phyloP scores from a whole-genome alignment of 2,888 invertebrate genomes.

The Minunthozetes semirufus region DNA sequence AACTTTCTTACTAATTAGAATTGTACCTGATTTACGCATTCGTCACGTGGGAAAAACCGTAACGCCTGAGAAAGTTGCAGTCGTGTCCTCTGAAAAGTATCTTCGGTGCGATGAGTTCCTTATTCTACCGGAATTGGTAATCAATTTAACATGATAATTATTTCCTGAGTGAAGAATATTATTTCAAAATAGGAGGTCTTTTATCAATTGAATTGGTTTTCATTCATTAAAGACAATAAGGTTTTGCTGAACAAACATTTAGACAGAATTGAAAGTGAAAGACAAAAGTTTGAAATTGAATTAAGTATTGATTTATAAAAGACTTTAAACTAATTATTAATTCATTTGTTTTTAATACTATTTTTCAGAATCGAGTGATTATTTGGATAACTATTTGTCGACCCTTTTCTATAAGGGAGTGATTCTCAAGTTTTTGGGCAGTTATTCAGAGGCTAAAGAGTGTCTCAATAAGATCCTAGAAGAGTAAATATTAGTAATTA shows the following conservation, averaged over 20 bases:
- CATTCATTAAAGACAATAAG: too few relatives aligned
- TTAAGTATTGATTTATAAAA: background rate
- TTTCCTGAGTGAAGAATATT: background rate
- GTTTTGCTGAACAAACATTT: too few relatives aligned
- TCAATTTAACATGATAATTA: background rate
- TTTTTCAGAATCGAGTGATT: too few relatives aligned
- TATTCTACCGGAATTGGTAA: slow-evolving; percentile 30
- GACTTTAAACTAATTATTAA: background rate
- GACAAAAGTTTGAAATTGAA: too few relatives aligned
- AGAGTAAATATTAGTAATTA: background rate
- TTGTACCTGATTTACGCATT: slow-evolving; percentile 21
- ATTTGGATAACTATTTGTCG: slow-evolving; percentile 29
- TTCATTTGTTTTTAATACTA: too few relatives aligned
- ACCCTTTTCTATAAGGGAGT: slow-evolving; percentile 32
- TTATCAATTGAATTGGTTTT: background rate
- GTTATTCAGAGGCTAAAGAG: background rate
- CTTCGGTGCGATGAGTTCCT: background rate
- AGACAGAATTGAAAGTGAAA: too few relatives aligned
- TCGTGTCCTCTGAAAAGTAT: slow-evolving; percentile 15
- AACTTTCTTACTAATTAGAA: background rate
- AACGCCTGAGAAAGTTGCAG: slow-evolving; percentile 27
- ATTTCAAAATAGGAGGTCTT: background rate
- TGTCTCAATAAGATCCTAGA: slow-evolving; percentile 15
- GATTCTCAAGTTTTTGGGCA: slow-evolving; percentile 3
- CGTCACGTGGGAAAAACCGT: slow-evolving; percentile 31